phyloP scores from a whole-genome alignment of 2,888 invertebrate species.

The Patella ulyssiponensis region DNA sequence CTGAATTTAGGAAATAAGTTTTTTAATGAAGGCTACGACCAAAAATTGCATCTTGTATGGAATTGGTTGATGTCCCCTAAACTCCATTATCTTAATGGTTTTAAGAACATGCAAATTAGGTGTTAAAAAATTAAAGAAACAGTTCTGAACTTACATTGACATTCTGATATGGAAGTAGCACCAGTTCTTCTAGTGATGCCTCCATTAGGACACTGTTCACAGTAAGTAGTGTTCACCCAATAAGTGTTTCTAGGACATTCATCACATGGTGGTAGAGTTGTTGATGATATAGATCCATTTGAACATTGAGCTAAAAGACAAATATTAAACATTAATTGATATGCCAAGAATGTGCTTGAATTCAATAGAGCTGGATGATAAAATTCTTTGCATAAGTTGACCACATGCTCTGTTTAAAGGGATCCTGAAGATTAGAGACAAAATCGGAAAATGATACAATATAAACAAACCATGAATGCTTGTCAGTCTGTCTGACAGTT shows the following conservation, averaged over 20 bases:
- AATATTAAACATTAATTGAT: no score
- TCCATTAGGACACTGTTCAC: constrained; percentile 31
- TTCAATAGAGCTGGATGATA: background rate
- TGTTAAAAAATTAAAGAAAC: background rate
- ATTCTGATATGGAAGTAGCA: constrained; percentile 23
- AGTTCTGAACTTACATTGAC: constrained; percentile 31
- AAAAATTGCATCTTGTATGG: no score
- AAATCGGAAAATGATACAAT: constrained; percentile 18
- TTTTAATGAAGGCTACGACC: no score
- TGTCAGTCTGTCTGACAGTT: no score
- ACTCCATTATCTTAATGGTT: background rate
- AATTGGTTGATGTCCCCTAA: no score
- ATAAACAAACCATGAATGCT: background rate
- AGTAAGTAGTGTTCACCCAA: constrained; percentile 35
- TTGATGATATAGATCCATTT: constrained; percentile 38
- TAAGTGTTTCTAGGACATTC: constrained; percentile 42
- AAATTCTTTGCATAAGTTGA: background rate
- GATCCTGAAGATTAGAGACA: background rate
- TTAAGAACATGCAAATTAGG: background rate
- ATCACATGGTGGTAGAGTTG: constrained; percentile 47
- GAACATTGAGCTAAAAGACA: constrained; percentile 38
- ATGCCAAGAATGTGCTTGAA: no score
- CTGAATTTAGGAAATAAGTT: constrained; percentile 4
- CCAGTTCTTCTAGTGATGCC: constrained; percentile 33
- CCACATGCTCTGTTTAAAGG: background rate